Percentiles rank a stretch among this genome's conserved stretches.
These are phyloP conservation scores for Thalassarche chlororhynchos DNA, from an alignment of 2,113 vertebrate species.

Conservation along the genomic window DNA sequence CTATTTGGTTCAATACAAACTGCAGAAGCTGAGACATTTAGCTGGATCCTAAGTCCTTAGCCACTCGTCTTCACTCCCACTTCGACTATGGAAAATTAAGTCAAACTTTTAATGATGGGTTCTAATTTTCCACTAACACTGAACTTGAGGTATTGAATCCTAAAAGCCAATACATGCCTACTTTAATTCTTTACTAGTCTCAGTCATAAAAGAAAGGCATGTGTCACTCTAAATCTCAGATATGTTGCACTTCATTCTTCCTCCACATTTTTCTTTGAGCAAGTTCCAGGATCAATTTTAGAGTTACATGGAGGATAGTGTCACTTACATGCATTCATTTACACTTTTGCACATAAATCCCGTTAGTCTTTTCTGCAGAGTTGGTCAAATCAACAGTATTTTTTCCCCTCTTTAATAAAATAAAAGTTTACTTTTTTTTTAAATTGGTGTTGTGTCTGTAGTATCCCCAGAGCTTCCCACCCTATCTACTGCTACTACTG, in stretches of 20 bases:
- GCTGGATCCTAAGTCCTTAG: neutral
- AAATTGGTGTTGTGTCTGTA: neutral
- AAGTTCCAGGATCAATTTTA: neutral
- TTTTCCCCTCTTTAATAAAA: neutral
- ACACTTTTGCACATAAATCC: neutral
- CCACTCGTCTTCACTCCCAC: neutral
- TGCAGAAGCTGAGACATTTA: neutral
- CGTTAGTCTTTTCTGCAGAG: neutral
- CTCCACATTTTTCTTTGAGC: neutral
- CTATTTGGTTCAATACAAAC: neutral
- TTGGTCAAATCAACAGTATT: neutral
- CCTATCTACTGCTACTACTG: neutral
- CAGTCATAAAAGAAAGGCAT: neutral
- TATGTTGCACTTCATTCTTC: neutral
- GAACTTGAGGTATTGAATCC: neutral
- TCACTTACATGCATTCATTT: neutral
- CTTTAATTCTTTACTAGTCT: neutral
- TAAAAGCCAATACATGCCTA: neutral
- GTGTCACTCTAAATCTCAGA: neutral
- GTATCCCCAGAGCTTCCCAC: neutral
- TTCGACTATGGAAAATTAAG: neutral
- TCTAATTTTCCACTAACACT: neutral
- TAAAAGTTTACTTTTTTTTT: neutral
- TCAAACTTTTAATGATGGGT: neutral
- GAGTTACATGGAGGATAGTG: neutral